Evolutionary conservation across 64 coral and sea anemone genomes (phyloP), one percentile per base, ranked within the genome.

Genomic region (Montipora capricornis): DNA sequence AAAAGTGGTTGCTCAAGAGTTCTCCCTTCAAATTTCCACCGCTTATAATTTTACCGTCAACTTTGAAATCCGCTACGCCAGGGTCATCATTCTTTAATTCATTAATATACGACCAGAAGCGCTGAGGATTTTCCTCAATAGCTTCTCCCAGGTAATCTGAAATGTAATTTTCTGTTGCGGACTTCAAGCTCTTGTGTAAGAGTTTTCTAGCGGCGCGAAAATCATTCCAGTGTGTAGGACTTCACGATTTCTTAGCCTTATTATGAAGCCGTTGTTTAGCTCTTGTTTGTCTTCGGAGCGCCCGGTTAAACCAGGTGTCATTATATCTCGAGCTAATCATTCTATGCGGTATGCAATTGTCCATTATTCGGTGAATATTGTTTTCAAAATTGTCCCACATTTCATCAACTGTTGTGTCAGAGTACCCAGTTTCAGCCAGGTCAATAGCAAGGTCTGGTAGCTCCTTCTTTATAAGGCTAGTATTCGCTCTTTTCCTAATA

Each of bases 151-250:
- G 75, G 50, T 37, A 90, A 13, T 91, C 81, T 16, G 80, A 91
- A 11, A 91, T 53, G 26, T 80, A 91, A 3, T 37, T 70, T 67
- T 95, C 93, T 67, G 60, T 95, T 10, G 88, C 80, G 26, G 88
- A 90, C 50, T 91, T 90, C 20, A 87, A 70, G 69, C 76, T 91
- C 79, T 94, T 94, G 70, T 94, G 93, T 19, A 94, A 64, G 2
- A 78, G 77, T 78, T 93, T 93, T 87, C 91, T 93, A 9, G 91
- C 91, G 11, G 75, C 51, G 11, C 91, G 73, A 48, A 87, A 93
- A 37, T 93, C 49, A 78, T 49, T 85, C 58, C 91, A 93, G 49
- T 93, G 74, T 60, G 52, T 8, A 20, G 71, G 52, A 8, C 87
- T 93, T 77, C 91, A 81, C 15, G 80, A 86, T 22, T 62, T 93